Conservation (phyloP, 2,888 invertebrate species). For the Zaprionus bogoriensis region DNA sequence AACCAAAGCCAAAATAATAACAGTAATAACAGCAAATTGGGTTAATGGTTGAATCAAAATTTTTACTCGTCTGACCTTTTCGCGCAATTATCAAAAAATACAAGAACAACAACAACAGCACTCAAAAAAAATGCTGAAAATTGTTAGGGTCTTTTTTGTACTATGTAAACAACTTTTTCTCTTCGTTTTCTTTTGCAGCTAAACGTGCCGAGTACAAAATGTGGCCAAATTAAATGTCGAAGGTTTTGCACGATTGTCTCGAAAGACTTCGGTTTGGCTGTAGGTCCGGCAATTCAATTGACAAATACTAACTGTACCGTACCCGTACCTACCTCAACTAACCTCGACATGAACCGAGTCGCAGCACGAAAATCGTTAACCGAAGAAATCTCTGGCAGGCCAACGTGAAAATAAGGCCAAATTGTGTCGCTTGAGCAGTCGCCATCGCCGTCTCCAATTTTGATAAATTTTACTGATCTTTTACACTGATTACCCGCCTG, state of each 20-base stretch:
- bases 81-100: slow-evolving; percentile 63
- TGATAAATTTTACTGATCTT: slow-evolving; percentile 52
- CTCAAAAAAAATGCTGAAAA: slow-evolving; percentile 26
- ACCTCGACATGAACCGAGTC: slow-evolving; percentile 40
- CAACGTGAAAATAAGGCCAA: slow-evolving; percentile 61
- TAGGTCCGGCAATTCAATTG: slow-evolving; percentile 55
- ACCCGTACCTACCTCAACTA: slow-evolving; percentile 54
- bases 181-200: slow-evolving; percentile 49
- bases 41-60: slow-evolving; percentile 46
- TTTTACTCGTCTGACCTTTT: slow-evolving; percentile 64
- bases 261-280: slow-evolving; percentile 3
- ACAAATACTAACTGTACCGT: slow-evolving; percentile 49
- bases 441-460: slow-evolving; percentile 42
- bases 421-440: slow-evolving; percentile 64
- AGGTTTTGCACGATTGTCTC: slow-evolving; percentile 74
- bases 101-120: slow-evolving; percentile 1
- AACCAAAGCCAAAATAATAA: neutral
- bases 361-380: slow-evolving; percentile 52
- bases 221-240: slow-evolving; percentile 75
- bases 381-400: slow-evolving; percentile 50
- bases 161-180: slow-evolving; percentile 52
- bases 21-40: slow-evolving; percentile 35
- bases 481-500: slow-evolving; percentile 43
- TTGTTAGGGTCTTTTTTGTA: slow-evolving; percentile 8
- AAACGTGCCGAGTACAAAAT: slow-evolving; percentile 67